phyloP scores from a whole-genome alignment of 2,113 vertebrate species.

The Neodon shergylaensis region DNA sequence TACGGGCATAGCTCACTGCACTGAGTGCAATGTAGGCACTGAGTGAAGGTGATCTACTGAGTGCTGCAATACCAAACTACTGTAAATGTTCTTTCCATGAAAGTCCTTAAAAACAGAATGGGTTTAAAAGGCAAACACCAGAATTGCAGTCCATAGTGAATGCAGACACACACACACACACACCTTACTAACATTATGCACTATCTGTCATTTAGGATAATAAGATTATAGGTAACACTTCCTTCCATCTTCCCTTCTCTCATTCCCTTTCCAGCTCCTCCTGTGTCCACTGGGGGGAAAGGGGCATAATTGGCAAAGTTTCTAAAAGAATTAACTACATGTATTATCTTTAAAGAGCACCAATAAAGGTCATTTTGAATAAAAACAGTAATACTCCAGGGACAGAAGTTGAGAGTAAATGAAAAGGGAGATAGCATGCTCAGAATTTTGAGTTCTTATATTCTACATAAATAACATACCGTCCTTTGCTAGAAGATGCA shows the following conservation, averaged over 20 bases:
- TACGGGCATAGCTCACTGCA: not conserved
- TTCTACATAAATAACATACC: not conserved
- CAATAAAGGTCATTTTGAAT: slow-evolving; percentile 37
- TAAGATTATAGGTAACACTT: not conserved
- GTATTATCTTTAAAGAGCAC: not conserved
- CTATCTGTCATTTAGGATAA: not conserved
- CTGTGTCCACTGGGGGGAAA: too few relatives aligned
- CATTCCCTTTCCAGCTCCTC: not conserved
- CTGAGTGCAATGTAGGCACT: not conserved
- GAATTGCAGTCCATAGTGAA: not conserved
- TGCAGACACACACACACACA: not conserved
- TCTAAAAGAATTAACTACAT: slow-evolving; percentile 18
- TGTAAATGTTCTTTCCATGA: not conserved
- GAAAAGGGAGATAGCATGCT: not conserved
- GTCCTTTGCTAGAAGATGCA: not conserved
- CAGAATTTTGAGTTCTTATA: not conserved
- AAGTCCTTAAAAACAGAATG: not conserved
- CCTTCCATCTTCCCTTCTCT: not conserved
- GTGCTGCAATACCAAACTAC: not conserved
- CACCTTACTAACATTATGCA: not conserved
- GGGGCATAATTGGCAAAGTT: not conserved
- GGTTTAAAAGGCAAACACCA: not conserved
- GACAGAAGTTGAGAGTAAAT: not conserved
- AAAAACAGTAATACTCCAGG: not conserved
- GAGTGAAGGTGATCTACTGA: not conserved